Percentiles rank a stretch among this genome's conserved stretches.
Evolutionary conservation across 2,113 vertebrate genomes (phyloP).

Genomic region (Platycercus adscitus): DNA sequence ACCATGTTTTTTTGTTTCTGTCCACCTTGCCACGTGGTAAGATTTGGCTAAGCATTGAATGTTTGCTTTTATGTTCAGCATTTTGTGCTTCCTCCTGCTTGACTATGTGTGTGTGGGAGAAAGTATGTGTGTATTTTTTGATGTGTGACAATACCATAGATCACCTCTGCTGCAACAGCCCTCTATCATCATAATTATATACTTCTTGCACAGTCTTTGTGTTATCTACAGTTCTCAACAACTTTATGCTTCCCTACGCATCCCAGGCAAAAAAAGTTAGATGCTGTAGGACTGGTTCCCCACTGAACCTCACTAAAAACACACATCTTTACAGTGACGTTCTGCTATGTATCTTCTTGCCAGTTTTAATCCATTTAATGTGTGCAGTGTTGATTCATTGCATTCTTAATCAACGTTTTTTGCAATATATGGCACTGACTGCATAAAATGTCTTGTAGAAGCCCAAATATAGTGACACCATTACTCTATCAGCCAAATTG

Average conservation of each 20-base stretch:
- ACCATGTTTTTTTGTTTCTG: neutral
- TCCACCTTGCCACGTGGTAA: neutral
- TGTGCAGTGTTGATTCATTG: neutral
- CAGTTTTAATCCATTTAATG: conserved; percentile 15
- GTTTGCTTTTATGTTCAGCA: neutral
- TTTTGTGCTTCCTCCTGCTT: neutral
- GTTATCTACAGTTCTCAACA: neutral
- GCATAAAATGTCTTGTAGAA: neutral
- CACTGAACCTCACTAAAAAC: neutral
- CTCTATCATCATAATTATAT: conserved; percentile 4
- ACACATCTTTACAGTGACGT: neutral
- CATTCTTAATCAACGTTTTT: neutral
- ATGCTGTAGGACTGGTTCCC: neutral
- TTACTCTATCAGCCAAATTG: neutral
- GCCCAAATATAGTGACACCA: conserved; percentile 20
- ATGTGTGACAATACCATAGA: neutral
- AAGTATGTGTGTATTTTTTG: neutral
- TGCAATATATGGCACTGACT: conserved; percentile 33
- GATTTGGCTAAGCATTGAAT: neutral
- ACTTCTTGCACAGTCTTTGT: neutral
- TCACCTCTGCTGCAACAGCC: neutral
- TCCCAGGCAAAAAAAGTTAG: neutral
- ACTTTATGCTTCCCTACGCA: neutral
- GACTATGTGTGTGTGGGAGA: neutral
- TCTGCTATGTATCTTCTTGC: neutral